Conservation (phyloP, 2,797 vertebrate genomes). For the Rhinichthys osculus region DNA sequence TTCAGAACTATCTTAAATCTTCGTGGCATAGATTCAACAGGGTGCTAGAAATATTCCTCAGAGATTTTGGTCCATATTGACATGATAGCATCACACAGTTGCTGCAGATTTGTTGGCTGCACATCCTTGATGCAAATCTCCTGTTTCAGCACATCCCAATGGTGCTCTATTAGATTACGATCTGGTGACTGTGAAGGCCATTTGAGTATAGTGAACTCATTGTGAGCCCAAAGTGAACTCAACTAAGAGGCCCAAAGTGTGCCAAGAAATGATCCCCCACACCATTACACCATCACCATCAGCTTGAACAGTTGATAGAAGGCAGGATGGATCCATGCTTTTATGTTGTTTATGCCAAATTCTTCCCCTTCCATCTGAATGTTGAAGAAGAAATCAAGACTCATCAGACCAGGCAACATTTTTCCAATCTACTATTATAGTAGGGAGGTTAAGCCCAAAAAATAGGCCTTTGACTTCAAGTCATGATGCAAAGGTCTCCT, state of each 20-base stretch:
- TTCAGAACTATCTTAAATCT: not conserved
- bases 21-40: too few relatives aligned
- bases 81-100: constrained; percentile 3
- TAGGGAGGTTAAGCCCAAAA: too few relatives aligned
- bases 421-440: not conserved
- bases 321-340: constrained; percentile 54
- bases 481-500: too few relatives aligned
- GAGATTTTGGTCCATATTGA: not conserved
- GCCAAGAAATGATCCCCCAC: not conserved
- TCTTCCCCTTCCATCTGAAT: constrained; percentile 51
- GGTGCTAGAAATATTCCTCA: not conserved
- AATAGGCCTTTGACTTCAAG: too few relatives aligned
- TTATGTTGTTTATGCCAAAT: constrained; percentile 58
- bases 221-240: not conserved
- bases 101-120: constrained; percentile 69
- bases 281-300: not conserved
- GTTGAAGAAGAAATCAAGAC: constrained; percentile 47
- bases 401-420: not conserved
- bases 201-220: not conserved
- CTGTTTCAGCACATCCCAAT: constrained; percentile 60
- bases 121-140: constrained; percentile 67
- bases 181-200: constrained; percentile 41
- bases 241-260: too few relatives aligned
- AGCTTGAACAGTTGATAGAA: constrained; percentile 17
- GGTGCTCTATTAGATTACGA: constrained; percentile 50